Evolutionary conservation across 2,888 invertebrate species (phyloP).

Genomic region (Andrena hattorfiana): DNA sequence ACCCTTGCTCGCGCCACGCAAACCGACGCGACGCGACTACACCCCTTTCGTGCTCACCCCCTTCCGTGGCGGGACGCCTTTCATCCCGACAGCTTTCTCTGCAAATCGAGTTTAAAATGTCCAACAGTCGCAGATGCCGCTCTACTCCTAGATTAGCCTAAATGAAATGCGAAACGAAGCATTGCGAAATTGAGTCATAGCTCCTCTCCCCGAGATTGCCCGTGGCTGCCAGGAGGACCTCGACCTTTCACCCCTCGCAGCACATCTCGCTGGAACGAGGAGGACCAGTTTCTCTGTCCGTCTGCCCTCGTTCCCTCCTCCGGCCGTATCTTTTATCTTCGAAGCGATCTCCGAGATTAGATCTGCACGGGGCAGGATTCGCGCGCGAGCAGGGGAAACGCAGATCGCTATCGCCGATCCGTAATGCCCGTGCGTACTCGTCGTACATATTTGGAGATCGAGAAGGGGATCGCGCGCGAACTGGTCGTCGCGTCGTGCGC

Average conservation of each 20-base stretch:
- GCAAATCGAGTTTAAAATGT: not conserved
- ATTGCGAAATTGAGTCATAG: not conserved
- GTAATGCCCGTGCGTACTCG: slow-evolving; percentile 73
- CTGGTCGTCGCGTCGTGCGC: slow-evolving; percentile 49
- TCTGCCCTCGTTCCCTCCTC: slow-evolving; percentile 21
- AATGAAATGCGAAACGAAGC: not conserved
- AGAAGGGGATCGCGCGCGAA: slow-evolving; percentile 51
- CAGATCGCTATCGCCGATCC: slow-evolving; percentile 78
- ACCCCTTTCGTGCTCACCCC: not conserved
- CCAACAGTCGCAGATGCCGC: not conserved
- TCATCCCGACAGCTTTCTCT: not conserved
- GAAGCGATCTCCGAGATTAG: slow-evolving; percentile 68
- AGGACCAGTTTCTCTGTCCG: slow-evolving; percentile 64
- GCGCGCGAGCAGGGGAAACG: slow-evolving; percentile 58
- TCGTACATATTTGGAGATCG: slow-evolving; percentile 69
- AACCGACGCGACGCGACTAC: slow-evolving; percentile 25
- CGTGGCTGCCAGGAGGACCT: slow-evolving; percentile 39
- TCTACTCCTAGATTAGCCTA: not conserved
- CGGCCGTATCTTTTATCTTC: slow-evolving; percentile 60
- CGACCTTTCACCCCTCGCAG: slow-evolving; percentile 69
- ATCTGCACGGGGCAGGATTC: slow-evolving; percentile 54
- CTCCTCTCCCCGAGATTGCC: slow-evolving; percentile 14
- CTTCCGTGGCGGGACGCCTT: not conserved
- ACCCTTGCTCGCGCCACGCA: not conserved
- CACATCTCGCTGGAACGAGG: slow-evolving; percentile 52